Evolutionary conservation across 2,113 vertebrate genomes (phyloP).

Genomic region (Conger conger): DNA sequence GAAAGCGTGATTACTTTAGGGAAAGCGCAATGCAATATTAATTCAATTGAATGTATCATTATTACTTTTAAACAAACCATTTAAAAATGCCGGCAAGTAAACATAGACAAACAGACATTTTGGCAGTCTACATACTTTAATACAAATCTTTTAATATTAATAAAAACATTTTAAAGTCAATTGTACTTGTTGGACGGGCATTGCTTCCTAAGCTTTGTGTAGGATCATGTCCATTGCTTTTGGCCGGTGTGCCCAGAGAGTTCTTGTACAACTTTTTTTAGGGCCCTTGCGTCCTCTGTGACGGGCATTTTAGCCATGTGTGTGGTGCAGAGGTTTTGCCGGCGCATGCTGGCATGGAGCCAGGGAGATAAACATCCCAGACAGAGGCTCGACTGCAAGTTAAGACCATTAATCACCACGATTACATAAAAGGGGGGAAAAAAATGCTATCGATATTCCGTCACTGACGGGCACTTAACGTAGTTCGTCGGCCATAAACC

Average conservation of each 20-base stretch:
- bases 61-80: background rate
- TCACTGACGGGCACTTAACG: background rate
- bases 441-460: background rate
- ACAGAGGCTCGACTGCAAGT: background rate
- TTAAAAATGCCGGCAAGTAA: background rate
- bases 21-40: background rate
- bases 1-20: background rate
- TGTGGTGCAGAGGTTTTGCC: background rate
- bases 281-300: background rate
- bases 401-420: background rate
- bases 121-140: background rate
- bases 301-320: constrained; percentile 6
- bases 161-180: background rate
- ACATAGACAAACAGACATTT: background rate
- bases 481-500: background rate
- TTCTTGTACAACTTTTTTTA: background rate
- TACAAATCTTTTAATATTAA: background rate
- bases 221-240: background rate
- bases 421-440: background rate
- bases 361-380: constrained; percentile 9
- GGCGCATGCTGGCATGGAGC: background rate
- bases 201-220: background rate
- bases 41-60: background rate
- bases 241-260: background rate
- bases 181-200: background rate